Evolutionary conservation across 2,888 invertebrate genomes (phyloP), one percentile per base, ranked within the genome.

Genomic region (Euplexia lucipara): DNA sequence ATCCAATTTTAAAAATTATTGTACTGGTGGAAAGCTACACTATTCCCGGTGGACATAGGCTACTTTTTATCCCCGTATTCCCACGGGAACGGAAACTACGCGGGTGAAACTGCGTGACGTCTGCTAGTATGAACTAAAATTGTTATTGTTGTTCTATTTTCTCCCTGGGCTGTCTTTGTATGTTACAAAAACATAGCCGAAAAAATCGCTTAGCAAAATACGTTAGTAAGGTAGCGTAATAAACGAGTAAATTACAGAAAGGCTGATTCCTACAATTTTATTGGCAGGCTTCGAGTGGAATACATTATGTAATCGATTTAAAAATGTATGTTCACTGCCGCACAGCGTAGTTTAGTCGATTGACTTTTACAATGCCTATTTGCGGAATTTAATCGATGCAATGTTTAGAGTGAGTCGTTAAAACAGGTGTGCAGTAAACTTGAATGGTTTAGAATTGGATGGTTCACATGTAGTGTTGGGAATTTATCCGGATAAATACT

Each of bases 341-440:
- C 34, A 60, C 34, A 37, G 35, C 9, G 35, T 10, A 20, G 39
- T 59, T 30, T 35, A 54, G 37, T 41, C 18, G 22, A 71, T 56
- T 71, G 54, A 71, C 54, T 71, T 70, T 72, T 56, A 60, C 60
- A 73, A 47, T 32, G 14, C 41, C 20, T 32, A 35, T 54, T 66
- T 37, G 6, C 6, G 8, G 30, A 37, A 57, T 52, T 52, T 44
- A 45, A 45, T 54, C 37, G 49, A 34, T 37, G n/a, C n/a, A 30
- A 30, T 37, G 44, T 54, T 53, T 44, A 45, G 20, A 45, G 34
- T 59, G 8, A n/a, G 35, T 4, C 22, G 35, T 37, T 41, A 32
- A 53, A 59, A 49, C 12, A 12, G 6, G 12, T 34, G 4, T n/a
- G 5, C 20, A 34, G 37, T 57, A 18, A 34, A 56, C 6, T 49